Percentiles rank a stretch among this genome's conserved stretches.
These are phyloP conservation scores for Onychostoma macrolepis DNA, from an alignment of 2,113 vertebrate genomes.

Conservation along the genomic window DNA sequence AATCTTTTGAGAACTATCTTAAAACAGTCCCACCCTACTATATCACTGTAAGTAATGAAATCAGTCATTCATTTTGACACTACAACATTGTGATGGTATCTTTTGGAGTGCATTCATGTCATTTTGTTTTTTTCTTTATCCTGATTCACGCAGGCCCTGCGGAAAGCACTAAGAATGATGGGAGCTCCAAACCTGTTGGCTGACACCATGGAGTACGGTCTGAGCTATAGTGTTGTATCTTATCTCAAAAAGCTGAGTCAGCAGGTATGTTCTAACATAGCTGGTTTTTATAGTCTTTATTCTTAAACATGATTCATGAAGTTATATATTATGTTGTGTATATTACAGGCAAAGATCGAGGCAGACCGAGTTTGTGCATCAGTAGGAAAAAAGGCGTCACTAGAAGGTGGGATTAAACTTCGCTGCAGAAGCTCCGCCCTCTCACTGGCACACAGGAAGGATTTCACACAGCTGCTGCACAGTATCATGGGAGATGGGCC, in stretches of 20 bases:
- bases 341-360: constrained; percentile 90
- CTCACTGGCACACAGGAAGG: constrained; percentile 86
- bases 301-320: not conserved
- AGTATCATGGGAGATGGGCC: constrained; percentile 86
- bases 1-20: constrained; percentile 97
- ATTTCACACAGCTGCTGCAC: constrained; percentile 91
- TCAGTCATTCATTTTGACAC: constrained; percentile 55
- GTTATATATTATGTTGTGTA: not conserved
- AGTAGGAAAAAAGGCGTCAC: constrained; percentile 87
- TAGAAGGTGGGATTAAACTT: constrained; percentile 91
- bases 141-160: constrained; percentile 80
- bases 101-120: not conserved
- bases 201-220: constrained; percentile 94
- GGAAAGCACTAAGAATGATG: constrained; percentile 96
- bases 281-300: not conserved
- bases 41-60: constrained; percentile 47
- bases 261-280: constrained; percentile 77
- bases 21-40: constrained; percentile 97
- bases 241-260: constrained; percentile 99
- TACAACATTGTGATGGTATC: not conserved
- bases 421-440: constrained; percentile 83
- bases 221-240: constrained; percentile 96
- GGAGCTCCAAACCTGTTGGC: constrained; percentile 95
- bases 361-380: constrained; percentile 91
- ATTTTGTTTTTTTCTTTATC: not conserved